Base-by-base conservation (phyloP, 2,113 vertebrate species). In the Callorhinus ursinus region DNA sequence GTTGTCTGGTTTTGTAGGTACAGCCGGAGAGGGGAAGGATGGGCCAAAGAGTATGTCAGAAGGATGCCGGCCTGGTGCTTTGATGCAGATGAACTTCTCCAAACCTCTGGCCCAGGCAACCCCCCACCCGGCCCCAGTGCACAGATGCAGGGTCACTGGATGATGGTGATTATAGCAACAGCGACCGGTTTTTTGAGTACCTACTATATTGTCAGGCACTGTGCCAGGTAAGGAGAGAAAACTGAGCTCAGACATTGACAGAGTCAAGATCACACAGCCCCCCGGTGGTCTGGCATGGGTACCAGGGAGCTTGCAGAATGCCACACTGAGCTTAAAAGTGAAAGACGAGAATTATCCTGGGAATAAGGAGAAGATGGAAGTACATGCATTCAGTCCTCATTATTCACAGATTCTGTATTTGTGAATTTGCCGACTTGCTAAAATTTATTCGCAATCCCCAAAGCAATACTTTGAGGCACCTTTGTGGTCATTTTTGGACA, bases 141-240 rank as follows among this genome's bases (percentile, higher is more conserved):
- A 8, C 26, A 39, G 80, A 86, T 21, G 2, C 2, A 6, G 39
- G n/a, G 13, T 7, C 16, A 1, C 0, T 4, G 19, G 90, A 4
- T 9, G 5, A 16, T 9, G 18, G 6, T 0, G 10, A 7, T 9
- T 11, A 39, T 28, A 19, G 5, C 26, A 5, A 8, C 2, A 1
- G 14, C 14, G 24, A 53, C 39, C 1, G 1, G 9, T 16, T 93
- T 67, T 67, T 19, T 28, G 51, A 57, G n/a, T 26, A 28, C 86
- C 24, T 79, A 31, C 57, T 80, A 0, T 5, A 0, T 8, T 15
- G 39, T 33, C 77, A 51, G 83, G 79, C 90, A n/a, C 1, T 14
- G 51, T 14, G 10, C 31, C 8, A 21, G 80, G 36, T 31, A 24
- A 8, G 39, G 49, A 79, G 39, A 67, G 31, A 19, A 76, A n/a